Percentiles rank a stretch among this genome's conserved stretches.
Conservation (phyloP, 2,888 invertebrate species). For the Sabatieria punctata region DNA sequence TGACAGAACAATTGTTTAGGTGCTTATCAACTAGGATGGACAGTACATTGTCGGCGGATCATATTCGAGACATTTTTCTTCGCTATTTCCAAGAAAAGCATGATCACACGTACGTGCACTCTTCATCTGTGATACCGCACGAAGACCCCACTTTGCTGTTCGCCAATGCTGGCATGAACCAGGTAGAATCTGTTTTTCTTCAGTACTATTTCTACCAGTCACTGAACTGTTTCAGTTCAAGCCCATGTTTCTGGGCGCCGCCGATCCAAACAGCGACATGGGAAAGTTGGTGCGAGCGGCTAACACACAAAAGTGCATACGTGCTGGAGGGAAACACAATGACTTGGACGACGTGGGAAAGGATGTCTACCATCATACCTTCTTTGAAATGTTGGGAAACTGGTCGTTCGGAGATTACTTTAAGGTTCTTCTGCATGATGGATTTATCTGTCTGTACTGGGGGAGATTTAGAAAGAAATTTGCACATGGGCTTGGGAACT, state of each 20-base stretch:
- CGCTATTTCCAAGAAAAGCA: conserved; percentile 73
- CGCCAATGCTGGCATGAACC: conserved; percentile 98
- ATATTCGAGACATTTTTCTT: conserved; percentile 66
- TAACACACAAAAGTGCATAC: conserved; percentile 96
- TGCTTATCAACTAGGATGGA: too few relatives aligned
- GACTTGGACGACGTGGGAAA: conserved; percentile 98
- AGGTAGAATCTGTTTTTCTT: conserved; percentile 38
- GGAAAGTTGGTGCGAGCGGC: conserved; percentile 61
- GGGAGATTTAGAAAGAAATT: conserved; percentile 57
- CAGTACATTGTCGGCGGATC: too few relatives aligned
- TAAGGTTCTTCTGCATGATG: conserved; percentile 53
- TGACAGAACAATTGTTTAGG: too few relatives aligned
- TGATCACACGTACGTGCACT: conserved; percentile 82
- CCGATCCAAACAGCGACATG: conserved; percentile 89
- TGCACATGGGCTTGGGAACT: conserved; percentile 96
- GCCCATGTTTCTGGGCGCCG: conserved; percentile 87
- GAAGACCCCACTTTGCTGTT: conserved; percentile 96
- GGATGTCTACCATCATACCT: conserved; percentile 98
- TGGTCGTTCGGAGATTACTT: conserved; percentile 99
- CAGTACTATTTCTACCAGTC: too few relatives aligned
- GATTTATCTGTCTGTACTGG: neutral
- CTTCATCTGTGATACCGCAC: conserved; percentile 85
- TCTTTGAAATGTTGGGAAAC: conserved; percentile 99
- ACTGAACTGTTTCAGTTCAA: conserved; percentile 73
- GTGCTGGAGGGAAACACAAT: conserved; percentile 98